Percentiles rank a stretch among this genome's conserved stretches.
Evolutionary conservation across 2,888 invertebrate genomes (phyloP).

Genomic region (Pinctada fucata): DNA sequence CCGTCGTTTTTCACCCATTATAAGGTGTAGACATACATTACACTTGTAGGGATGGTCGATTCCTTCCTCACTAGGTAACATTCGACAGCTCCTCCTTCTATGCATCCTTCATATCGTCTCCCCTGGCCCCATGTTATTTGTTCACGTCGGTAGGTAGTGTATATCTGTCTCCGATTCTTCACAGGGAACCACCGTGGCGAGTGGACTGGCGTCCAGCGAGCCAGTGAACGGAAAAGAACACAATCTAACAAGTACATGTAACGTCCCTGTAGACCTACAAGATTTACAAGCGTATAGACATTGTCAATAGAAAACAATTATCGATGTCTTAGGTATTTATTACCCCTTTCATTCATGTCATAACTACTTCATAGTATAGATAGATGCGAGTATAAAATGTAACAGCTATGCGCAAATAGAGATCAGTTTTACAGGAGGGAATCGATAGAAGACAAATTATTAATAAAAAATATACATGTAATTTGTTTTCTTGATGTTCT

Average conservation of each 20-base stretch:
- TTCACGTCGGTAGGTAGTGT: constrained; percentile 7
- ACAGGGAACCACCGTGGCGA: neutral
- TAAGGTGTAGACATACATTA: neutral
- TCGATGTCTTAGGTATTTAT: too few species aligned
- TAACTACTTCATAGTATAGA: too few species aligned
- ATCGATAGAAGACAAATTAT: too few species aligned
- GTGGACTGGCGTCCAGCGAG: neutral
- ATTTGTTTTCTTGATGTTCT: too few species aligned
- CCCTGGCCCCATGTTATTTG: constrained; percentile 15
- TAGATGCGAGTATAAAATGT: too few species aligned
- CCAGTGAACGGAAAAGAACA: neutral
- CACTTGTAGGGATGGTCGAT: neutral
- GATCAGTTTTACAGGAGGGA: too few species aligned
- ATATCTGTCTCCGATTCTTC: neutral
- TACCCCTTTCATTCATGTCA: too few species aligned
- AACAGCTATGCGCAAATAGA: too few species aligned
- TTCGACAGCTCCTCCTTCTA: constrained; percentile 19
- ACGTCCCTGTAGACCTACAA: too few species aligned
- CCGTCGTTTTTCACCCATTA: neutral
- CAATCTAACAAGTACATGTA: neutral
- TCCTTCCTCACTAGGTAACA: constrained; percentile 23
- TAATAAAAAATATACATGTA: too few species aligned
- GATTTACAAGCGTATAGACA: too few species aligned
- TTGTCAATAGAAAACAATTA: too few species aligned
- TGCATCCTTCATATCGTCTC: neutral